Percentiles rank a stretch among this genome's conserved stretches.
These are phyloP conservation scores for Rhagophthalmus giganteus DNA, from an alignment of 2,888 invertebrate species.

Conservation along the genomic window DNA sequence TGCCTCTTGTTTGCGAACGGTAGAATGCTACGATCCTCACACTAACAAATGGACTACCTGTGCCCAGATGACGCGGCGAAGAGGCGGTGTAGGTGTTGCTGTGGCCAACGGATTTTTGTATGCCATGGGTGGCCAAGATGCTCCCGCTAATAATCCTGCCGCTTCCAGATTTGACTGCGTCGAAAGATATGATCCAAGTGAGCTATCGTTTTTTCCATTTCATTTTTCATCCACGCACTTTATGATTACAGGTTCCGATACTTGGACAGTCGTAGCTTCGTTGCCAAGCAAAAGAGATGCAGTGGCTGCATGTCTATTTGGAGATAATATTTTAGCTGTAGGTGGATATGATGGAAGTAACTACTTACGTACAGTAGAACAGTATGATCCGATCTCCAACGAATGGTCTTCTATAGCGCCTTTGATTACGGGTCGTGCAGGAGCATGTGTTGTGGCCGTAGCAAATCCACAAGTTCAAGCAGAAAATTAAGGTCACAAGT, in stretches of 20 bases:
- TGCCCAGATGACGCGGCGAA: conserved; percentile 82
- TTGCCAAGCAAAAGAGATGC: conserved; percentile 85
- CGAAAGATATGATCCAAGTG: conserved; percentile 75
- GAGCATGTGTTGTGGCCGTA: conserved; percentile 69
- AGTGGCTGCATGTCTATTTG: conserved; percentile 84
- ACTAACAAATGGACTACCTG: conserved; percentile 81
- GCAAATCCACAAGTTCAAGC: conserved; percentile 17
- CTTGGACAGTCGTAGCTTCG: conserved; percentile 84
- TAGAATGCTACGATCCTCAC: conserved; percentile 79
- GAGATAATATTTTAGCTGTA: conserved; percentile 78
- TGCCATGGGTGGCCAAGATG: conserved; percentile 92
- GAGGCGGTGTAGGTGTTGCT: conserved; percentile 88
- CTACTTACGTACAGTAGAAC: conserved; percentile 84
- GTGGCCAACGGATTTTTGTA: conserved; percentile 87
- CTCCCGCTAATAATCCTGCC: conserved; percentile 83
- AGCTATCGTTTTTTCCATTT: conserved; percentile 14
- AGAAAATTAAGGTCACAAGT: conserved; percentile 14
- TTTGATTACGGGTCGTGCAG: conserved; percentile 82
- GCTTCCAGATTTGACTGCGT: conserved; percentile 86
- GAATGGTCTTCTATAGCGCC: conserved; percentile 79
- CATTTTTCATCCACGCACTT: background rate
- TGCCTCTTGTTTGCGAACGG: conserved; percentile 84
- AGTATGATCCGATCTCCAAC: conserved; percentile 82
- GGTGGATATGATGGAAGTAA: conserved; percentile 92
- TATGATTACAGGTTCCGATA: conserved; percentile 69